Evolutionary conservation across 1,140 invertebrate species (phyloP).

Genomic region (Drosophila teissieri): DNA sequence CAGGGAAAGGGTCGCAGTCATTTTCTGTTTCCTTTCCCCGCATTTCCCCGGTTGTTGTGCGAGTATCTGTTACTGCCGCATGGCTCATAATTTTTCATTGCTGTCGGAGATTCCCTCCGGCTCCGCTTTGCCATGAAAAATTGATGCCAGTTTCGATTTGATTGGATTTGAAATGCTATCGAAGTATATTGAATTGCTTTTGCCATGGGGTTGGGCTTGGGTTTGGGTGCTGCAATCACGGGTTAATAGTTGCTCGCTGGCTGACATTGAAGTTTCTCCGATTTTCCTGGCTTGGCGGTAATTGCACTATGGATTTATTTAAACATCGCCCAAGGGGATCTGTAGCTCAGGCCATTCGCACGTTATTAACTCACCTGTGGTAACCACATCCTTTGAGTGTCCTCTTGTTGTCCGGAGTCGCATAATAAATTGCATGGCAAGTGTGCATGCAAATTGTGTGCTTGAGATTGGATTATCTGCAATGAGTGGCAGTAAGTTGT

Average conservation of each 20-base stretch:
- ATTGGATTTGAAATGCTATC: slow-evolving; percentile 73
- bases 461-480: slow-evolving; percentile 22
- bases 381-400: neutral
- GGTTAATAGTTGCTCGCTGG: slow-evolving; percentile 33
- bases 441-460: slow-evolving; percentile 19
- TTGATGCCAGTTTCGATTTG: slow-evolving; percentile 70
- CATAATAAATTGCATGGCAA: slow-evolving; percentile 38
- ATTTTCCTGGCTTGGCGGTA: slow-evolving; percentile 30
- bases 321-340: slow-evolving; percentile 16
- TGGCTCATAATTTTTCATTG: slow-evolving; percentile 79
- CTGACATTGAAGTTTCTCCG: slow-evolving; percentile 35
- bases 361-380: slow-evolving; percentile 36
- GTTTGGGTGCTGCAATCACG: slow-evolving; percentile 35
- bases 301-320: slow-evolving; percentile 50
- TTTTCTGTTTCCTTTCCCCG: too few relatives aligned
- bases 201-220: slow-evolving; percentile 1
- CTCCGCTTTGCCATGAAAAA: slow-evolving; percentile 54
- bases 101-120: slow-evolving; percentile 42
- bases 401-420: slow-evolving; percentile 6
- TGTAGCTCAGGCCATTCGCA: neutral
- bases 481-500: slow-evolving; percentile 27
- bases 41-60: neutral
- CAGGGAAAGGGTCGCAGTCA: slow-evolving; percentile 30
- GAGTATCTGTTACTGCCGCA: slow-evolving; percentile 60
- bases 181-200: slow-evolving; percentile 66